Base-by-base conservation (phyloP, 2,888 invertebrate species). In the Aelia acuminata region DNA sequence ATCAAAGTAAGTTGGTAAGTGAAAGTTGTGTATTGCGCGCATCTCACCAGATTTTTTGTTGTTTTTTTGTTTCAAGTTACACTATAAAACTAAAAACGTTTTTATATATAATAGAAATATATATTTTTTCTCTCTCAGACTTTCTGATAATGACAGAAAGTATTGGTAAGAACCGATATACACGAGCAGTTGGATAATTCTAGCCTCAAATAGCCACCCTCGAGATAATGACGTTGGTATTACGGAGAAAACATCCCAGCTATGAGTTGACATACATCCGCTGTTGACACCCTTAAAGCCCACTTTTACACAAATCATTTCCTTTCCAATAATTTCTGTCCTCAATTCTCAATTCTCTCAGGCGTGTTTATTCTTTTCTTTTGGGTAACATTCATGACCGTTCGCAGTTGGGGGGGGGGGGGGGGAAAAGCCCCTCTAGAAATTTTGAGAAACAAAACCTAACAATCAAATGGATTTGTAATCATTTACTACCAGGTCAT, bases 101-200 rank as follows among this genome's bases (percentile, higher is more conserved):
- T n/a, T n/a, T n/a, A n/a, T n/a, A n/a, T n/a, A n/a, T n/a, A n/a
- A n/a, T n/a, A n/a, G n/a, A n/a, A n/a, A 70, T 35, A 70, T 70
- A 20, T 35, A 63, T 31, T 70, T 35, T 57, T n/a, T 57, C 63
- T 70, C 35, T 70, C 63, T 31, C 63, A 31, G 3, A 7, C 63
- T 70, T 70, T 70, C 63, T 70, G 18, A 15, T 18, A 70, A 70
- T 70, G 18, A 35, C 20, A 70, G 63, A 70, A 70, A 70, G 63
- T 35, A 70, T 70, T 7, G 18, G 7, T 5, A 63, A 63, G 31
- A 15, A 31, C 26, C 63, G 35, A 35, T 7, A 35, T 35, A 70
- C 31, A 35, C 63, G 63, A 70, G 63, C 20, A 35, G 63, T 70
- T 70, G n/a, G n/a, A n/a, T n/a, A n/a, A n/a, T n/a, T n/a, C n/a